Percentiles rank a stretch among this genome's conserved stretches.
Evolutionary conservation across 2,888 invertebrate species (phyloP).

Genomic region (Actias luna): DNA sequence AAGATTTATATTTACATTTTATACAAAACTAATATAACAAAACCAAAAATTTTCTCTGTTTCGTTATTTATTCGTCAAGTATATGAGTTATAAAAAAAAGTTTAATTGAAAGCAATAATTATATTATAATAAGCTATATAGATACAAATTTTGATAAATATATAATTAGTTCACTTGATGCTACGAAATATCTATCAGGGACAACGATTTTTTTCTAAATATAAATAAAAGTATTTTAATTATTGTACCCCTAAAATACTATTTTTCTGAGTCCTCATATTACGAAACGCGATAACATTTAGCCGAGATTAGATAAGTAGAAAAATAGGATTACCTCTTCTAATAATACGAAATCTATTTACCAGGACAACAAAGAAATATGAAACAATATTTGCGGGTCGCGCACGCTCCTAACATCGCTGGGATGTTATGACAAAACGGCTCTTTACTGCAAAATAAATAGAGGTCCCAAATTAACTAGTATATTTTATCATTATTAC

Average conservation of each 20-base stretch:
- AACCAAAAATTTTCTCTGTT: too few species aligned
- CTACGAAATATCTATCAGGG: not conserved
- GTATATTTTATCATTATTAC: constrained; percentile 79
- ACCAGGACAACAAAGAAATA: constrained; percentile 62
- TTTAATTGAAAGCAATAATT: too few species aligned
- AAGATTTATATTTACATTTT: too few species aligned
- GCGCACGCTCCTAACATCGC: constrained; percentile 52
- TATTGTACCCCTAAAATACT: not conserved
- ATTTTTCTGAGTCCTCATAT: not conserved
- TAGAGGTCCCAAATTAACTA: constrained; percentile 70
- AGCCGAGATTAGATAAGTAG: constrained; percentile 51
- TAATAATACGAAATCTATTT: constrained; percentile 70
- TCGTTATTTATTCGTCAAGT: too few species aligned
- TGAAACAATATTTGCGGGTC: constrained; percentile 70
- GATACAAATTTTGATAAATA: not conserved
- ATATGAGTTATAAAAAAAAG: too few species aligned
- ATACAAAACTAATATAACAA: too few species aligned
- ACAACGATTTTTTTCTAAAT: not conserved
- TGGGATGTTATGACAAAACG: constrained; percentile 62
- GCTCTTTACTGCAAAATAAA: constrained; percentile 67
- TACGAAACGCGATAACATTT: constrained; percentile 3
- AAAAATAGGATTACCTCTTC: constrained; percentile 63
- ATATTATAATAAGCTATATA: too few species aligned
- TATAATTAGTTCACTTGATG: not conserved
- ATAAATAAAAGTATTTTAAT: not conserved